Base-by-base conservation (phyloP, 2,113 vertebrate species). In the Romanogobio albipinnatus region DNA sequence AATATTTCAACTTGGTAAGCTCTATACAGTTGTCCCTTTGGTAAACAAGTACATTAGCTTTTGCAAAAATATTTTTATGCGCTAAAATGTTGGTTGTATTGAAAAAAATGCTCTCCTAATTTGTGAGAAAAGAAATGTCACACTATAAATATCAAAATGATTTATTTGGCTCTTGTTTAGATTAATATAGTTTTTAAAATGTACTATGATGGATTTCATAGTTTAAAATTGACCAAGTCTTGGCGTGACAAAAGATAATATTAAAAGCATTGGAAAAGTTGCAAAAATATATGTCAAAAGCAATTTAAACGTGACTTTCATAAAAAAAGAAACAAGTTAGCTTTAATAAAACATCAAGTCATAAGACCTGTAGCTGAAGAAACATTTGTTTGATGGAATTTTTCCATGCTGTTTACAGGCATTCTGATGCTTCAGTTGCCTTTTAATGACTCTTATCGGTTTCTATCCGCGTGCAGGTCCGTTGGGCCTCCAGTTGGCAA, bases 401-500 rank as follows among this genome's bases (percentile, higher is more conserved):
- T 90, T 91, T 88, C 83, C 89, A 87, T 43, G 59, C 90, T 89
- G 91, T 91, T 90, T 89, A 86, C 79, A 84, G 77, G 82, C 89
- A 90, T 92, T 81, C 39, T 74, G 81, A 79, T 78, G 81, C 75
- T 81, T 87, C 88, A 45, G 75, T 82, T 87, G 87, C 86, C 87
- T 91, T 87, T 90, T 86, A 84, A 89, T 90, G 88, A 91, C 90
- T 91, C 88, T 93, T 93, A 93, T 93, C 91, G 90, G 91, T 89
- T 93, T 92, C 92, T 93, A 92, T 93, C 87, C 85, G 79, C 24
- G 86, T 87, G 90, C 88, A 85, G 87, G 88, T 87, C 91, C 91
- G 85, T 91, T 83, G 89, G 92, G 94, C 91, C 90, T 91, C 76
- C 88, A 88, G 89, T 91, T 94, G 94, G 93, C 94, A 94, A 71